These are phyloP conservation scores for Trachelus troglodyta DNA, from an alignment of 2,888 invertebrate genomes.

Conservation along the genomic window DNA sequence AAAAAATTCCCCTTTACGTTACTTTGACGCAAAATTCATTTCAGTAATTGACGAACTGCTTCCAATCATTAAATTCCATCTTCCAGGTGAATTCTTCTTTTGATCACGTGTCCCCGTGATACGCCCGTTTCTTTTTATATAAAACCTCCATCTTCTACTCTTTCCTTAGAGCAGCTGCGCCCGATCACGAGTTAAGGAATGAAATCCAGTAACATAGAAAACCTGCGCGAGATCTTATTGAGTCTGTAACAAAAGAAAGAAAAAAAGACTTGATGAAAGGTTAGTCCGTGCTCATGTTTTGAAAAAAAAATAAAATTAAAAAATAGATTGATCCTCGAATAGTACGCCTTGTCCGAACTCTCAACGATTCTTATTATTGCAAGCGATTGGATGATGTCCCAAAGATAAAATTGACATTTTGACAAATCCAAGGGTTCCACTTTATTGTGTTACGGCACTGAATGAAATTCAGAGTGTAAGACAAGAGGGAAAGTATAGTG, in stretches of 20 bases:
- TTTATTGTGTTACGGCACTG: not conserved
- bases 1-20: not conserved
- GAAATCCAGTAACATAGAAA: not conserved
- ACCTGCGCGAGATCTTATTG: not conserved
- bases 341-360: not conserved
- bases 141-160: not conserved
- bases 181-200: not conserved
- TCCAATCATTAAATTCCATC: not conserved
- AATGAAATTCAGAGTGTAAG: not conserved
- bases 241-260: not conserved
- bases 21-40: not conserved
- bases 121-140: not conserved
- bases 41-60: not conserved
- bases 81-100: not conserved
- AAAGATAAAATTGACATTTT: not conserved
- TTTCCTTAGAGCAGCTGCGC: not conserved
- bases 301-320: not conserved
- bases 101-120: not conserved
- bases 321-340: not conserved
- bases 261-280: not conserved
- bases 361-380: not conserved
- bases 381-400: not conserved
- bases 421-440: not conserved
- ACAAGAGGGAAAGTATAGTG: conserved; percentile 1
- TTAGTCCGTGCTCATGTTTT: not conserved